Evolutionary conservation across 2,888 invertebrate species (phyloP).

Genomic region (Orthonevra nobilis): DNA sequence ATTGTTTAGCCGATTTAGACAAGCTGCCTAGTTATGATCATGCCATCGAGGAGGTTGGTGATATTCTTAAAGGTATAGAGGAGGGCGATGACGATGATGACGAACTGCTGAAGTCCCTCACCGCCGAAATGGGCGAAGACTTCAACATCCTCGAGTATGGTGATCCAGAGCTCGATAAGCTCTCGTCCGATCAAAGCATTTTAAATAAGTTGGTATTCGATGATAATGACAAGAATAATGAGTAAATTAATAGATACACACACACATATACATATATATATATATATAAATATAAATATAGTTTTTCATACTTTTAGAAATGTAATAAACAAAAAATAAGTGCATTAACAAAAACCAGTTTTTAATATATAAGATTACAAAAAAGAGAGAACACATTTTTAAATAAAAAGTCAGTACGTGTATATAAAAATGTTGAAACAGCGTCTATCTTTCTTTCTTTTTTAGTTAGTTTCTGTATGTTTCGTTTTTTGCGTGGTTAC

Average conservation of each 20-base stretch:
- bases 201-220: slow-evolving; percentile 92
- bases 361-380: slow-evolving; percentile 60
- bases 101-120: slow-evolving; percentile 86
- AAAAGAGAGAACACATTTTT: slow-evolving; percentile 63
- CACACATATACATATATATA: slow-evolving; percentile 45
- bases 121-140: slow-evolving; percentile 94
- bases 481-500: background rate
- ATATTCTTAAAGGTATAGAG: slow-evolving; percentile 90
- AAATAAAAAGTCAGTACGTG: slow-evolving; percentile 64
- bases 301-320: slow-evolving; percentile 69
- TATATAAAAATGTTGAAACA: slow-evolving; percentile 58
- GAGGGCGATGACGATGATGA: slow-evolving; percentile 95
- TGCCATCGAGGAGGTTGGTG: slow-evolving; percentile 82
- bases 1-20: slow-evolving; percentile 75
- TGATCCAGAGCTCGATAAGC: slow-evolving; percentile 93
- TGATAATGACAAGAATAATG: slow-evolving; percentile 79
- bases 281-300: slow-evolving; percentile 69
- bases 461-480: background rate
- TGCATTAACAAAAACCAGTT: slow-evolving; percentile 70
- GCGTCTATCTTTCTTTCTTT: slow-evolving; percentile 9
- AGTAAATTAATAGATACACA: slow-evolving; percentile 50
- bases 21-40: slow-evolving; percentile 61
- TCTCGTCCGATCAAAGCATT: slow-evolving; percentile 90
- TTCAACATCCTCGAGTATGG: slow-evolving; percentile 98
- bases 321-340: slow-evolving; percentile 68